Percentiles rank a stretch among this genome's conserved stretches.
phyloP scores from a whole-genome alignment of 2,113 vertebrate genomes.

The Ictidomys tridecemlineatus region DNA sequence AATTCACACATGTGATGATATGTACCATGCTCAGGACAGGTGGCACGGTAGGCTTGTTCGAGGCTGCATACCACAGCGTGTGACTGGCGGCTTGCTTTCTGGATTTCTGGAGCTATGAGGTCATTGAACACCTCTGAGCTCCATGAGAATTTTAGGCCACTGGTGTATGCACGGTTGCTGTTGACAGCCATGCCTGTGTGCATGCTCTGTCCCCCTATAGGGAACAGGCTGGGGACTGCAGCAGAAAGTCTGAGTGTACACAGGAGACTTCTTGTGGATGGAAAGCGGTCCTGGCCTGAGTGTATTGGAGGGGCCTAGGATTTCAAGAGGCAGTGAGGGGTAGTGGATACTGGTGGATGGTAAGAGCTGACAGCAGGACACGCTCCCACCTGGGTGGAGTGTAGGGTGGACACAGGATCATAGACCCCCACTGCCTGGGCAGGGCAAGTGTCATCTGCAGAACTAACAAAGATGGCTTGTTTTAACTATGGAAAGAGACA shows the following conservation, averaged over 20 bases:
- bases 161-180: too few species aligned
- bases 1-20: not conserved
- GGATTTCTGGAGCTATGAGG: not conserved
- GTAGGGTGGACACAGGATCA: not conserved
- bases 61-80: not conserved
- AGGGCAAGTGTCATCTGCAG: not conserved
- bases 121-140: not conserved
- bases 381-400: too few species aligned
- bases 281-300: not conserved
- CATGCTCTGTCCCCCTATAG: not conserved
- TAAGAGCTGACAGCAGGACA: not conserved
- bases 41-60: not conserved
- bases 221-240: not conserved
- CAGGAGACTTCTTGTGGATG: not conserved
- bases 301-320: not conserved
- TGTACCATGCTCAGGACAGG: not conserved
- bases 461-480: not conserved
- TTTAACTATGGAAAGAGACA: not conserved
- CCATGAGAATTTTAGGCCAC: not conserved
- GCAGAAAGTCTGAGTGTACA: not conserved
- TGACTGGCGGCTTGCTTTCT: not conserved
- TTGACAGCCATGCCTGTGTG: not conserved
- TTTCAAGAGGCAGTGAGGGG: not conserved
- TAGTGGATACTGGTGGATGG: not conserved
- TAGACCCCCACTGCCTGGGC: rapidly evolving